phyloP scores from a whole-genome alignment of 2,113 vertebrate species.

The Tylochromis polylepis region DNA sequence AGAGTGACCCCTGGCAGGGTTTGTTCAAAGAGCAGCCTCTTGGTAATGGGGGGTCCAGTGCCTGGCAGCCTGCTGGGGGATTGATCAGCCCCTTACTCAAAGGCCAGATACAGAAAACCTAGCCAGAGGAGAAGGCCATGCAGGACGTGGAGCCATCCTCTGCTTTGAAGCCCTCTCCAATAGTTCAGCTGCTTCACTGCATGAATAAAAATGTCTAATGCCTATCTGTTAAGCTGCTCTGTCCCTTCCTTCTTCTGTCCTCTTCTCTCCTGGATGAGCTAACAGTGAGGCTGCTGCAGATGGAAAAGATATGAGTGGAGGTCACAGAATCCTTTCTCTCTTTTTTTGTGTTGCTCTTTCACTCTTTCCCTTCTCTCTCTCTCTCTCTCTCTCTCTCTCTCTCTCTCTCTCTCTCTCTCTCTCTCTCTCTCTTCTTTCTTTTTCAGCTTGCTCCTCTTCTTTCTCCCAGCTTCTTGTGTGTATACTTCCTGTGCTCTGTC shows the following conservation, averaged over 20 bases:
- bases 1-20: slow-evolving; percentile 64
- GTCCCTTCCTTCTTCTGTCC: slow-evolving; percentile 25
- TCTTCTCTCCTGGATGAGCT: slow-evolving; percentile 29
- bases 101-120: slow-evolving; percentile 65
- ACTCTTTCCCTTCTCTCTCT: not conserved
- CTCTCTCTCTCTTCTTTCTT: not conserved
- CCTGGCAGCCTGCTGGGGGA: slow-evolving; percentile 61
- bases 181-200: slow-evolving; percentile 53
- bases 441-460: slow-evolving; percentile 1
- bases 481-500: slow-evolving; percentile 52
- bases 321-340: slow-evolving; percentile 26
- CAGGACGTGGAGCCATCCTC: slow-evolving; percentile 45
- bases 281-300: slow-evolving; percentile 14
- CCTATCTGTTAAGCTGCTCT: slow-evolving; percentile 35
- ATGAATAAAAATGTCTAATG: slow-evolving; percentile 58
- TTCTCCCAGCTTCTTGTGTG: slow-evolving; percentile 25
- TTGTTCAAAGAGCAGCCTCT: slow-evolving; percentile 72
- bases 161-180: slow-evolving; percentile 64
- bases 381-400: not conserved
- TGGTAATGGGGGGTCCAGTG: slow-evolving; percentile 58
- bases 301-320: slow-evolving; percentile 18
- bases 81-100: slow-evolving; percentile 73
- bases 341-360: slow-evolving; percentile 15
- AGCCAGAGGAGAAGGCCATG: slow-evolving; percentile 69
- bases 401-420: not conserved